These are phyloP conservation scores for Cryptotermes secundus DNA, from an alignment of 1,140 invertebrate genomes.

Conservation along the genomic window DNA sequence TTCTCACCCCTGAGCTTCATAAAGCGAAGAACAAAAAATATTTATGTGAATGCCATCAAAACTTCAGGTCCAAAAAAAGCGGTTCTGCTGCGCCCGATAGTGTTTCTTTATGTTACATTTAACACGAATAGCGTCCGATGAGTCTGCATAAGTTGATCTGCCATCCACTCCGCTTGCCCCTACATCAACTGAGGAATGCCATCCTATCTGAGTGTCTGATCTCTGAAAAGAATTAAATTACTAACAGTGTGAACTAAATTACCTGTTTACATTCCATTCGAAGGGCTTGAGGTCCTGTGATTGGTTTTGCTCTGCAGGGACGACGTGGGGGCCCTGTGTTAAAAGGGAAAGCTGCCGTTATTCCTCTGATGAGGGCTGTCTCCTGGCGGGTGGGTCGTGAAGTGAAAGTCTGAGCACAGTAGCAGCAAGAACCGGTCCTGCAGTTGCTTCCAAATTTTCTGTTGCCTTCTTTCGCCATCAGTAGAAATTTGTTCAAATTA, in stretches of 20 bases:
- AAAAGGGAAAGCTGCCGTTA: neutral
- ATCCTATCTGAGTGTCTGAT: neutral
- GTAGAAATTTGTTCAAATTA: neutral
- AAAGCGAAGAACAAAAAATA: too few species aligned
- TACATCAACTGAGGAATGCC: neutral
- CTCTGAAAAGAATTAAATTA: neutral
- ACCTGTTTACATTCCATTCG: neutral
- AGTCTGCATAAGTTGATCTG: neutral
- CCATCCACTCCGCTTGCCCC: neutral
- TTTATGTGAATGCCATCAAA: too few species aligned
- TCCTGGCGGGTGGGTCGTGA: neutral
- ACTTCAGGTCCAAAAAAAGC: too few species aligned
- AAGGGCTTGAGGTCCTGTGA: conserved; percentile 6
- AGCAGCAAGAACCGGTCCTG: neutral
- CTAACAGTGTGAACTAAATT: neutral
- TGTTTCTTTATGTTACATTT: neutral
- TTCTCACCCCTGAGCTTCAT: too few species aligned
- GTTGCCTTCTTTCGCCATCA: neutral
- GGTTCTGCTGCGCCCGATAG: neutral
- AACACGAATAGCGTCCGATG: neutral
- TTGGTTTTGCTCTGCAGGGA: conserved; percentile 14
- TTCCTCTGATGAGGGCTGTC: neutral
- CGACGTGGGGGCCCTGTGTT: neutral
- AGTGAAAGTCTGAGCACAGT: neutral
- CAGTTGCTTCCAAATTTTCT: neutral